These are phyloP conservation scores for Pelochelys cantorii DNA, from an alignment of 2,797 vertebrate species.

Conservation along the genomic window DNA sequence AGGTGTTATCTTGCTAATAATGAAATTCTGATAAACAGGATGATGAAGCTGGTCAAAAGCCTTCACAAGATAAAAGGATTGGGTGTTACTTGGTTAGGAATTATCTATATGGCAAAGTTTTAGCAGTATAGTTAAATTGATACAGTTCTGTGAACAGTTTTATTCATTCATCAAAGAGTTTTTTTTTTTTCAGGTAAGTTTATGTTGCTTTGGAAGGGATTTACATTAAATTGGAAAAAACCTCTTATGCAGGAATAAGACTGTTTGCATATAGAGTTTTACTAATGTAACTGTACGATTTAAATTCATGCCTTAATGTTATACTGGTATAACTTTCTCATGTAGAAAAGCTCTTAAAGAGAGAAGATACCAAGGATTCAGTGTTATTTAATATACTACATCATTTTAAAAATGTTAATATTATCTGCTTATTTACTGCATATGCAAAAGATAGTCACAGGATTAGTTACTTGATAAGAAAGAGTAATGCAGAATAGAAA, in stretches of 20 bases:
- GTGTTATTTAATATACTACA: background rate
- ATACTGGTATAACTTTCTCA: background rate
- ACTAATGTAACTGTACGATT: background rate
- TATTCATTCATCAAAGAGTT: background rate
- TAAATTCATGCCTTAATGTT: background rate
- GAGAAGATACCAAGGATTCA: background rate
- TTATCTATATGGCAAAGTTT: background rate
- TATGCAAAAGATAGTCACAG: background rate
- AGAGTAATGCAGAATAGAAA: conserved; percentile 1
- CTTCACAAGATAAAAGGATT: background rate
- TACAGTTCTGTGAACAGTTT: background rate
- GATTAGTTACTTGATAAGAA: background rate
- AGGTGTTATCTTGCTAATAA: conserved; percentile 16
- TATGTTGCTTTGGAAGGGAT: background rate
- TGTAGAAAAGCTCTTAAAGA: background rate
- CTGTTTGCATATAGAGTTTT: background rate
- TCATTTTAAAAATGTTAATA: background rate
- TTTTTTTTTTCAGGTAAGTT: background rate
- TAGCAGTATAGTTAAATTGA: background rate
- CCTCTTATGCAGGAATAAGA: background rate
- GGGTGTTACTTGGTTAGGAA: background rate
- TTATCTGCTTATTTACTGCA: background rate
- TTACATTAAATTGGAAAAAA: background rate
- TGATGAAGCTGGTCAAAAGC: background rate
- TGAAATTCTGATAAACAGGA: conserved; percentile 10